A percentile compares a stretch with the other conserved stretches of the same genome.
Evolutionary conservation across 2,113 vertebrate genomes (phyloP).

Genomic region (Variabilichromis moorii): DNA sequence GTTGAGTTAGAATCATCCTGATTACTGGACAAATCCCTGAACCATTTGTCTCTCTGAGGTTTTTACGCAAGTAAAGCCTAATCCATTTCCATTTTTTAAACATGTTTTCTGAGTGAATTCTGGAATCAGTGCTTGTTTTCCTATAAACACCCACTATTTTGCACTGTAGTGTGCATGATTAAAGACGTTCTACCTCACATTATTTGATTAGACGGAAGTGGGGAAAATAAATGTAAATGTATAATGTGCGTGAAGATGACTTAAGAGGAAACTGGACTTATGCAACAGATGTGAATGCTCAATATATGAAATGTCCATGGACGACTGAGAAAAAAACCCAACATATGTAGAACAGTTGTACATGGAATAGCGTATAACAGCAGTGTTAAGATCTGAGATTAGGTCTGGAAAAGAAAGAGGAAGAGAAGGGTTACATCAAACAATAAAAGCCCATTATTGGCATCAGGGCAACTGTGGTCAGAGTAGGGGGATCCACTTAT

Average conservation of each 20-base stretch:
- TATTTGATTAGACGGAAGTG: background rate
- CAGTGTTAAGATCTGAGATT: background rate
- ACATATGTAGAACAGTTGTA: background rate
- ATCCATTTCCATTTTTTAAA: background rate
- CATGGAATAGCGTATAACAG: background rate
- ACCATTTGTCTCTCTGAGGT: background rate
- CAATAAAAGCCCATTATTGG: constrained; percentile 31
- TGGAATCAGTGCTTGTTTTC: background rate
- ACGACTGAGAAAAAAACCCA: background rate
- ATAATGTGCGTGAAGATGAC: background rate
- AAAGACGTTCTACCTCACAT: background rate
- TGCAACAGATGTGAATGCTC: background rate
- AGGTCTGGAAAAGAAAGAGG: background rate
- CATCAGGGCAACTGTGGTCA: constrained; percentile 1
- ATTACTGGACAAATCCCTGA: background rate
- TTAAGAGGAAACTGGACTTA: background rate
- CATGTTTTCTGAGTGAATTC: background rate
- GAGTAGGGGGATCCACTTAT: constrained; percentile 4
- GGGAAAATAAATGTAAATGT: background rate
- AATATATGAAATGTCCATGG: background rate
- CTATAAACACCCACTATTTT: background rate
- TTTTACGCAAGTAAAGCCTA: background rate
- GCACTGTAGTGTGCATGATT: background rate
- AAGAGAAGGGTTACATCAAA: constrained; percentile 11
- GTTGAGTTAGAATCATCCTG: background rate